Conservation (phyloP, 2,888 invertebrate species). For the Coelopa pilipes region DNA sequence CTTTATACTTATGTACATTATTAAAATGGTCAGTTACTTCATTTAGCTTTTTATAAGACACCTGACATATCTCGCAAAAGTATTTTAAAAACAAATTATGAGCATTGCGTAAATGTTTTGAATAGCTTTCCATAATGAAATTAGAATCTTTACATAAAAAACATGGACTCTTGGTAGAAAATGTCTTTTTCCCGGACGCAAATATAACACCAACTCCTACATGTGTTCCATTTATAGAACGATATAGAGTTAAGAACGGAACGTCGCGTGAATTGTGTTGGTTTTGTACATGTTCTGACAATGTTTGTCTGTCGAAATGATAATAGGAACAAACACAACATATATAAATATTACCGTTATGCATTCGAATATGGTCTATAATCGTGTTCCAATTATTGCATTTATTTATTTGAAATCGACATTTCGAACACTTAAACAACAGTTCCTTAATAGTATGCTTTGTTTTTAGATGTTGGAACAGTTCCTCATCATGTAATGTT, state of each 20-base stretch:
- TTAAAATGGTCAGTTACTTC: constrained; percentile 40
- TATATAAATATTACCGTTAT: constrained; percentile 39
- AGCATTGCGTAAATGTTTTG: constrained; percentile 43
- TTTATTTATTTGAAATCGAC: constrained; percentile 33
- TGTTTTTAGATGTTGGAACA: constrained; percentile 40
- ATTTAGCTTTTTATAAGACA: constrained; percentile 34
- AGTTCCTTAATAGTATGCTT: constrained; percentile 25
- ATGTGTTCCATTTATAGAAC: constrained; percentile 12
- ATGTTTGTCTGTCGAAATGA: constrained; percentile 35
- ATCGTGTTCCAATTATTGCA: constrained; percentile 40
- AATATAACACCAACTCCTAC: constrained; percentile 39
- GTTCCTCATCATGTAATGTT: constrained; percentile 29
- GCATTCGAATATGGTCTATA: constrained; percentile 43
- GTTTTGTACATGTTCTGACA: constrained; percentile 37
- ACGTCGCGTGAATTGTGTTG: constrained; percentile 46
- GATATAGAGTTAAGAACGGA: constrained; percentile 39
- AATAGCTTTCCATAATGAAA: constrained; percentile 36
- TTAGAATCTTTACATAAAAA: constrained; percentile 41
- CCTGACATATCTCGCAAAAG: constrained; percentile 44
- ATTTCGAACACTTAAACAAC: constrained; percentile 42
- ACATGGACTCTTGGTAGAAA: constrained; percentile 43
- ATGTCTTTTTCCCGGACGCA: constrained; percentile 40
- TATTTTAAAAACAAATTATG: constrained; percentile 44
- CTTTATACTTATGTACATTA: constrained; percentile 26
- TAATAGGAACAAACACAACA: constrained; percentile 41